A percentile compares a stretch with the other conserved stretches of the same genome.
These are phyloP conservation scores for Gulo gulo DNA, from an alignment of 2,113 vertebrate genomes.

Conservation along the genomic window DNA sequence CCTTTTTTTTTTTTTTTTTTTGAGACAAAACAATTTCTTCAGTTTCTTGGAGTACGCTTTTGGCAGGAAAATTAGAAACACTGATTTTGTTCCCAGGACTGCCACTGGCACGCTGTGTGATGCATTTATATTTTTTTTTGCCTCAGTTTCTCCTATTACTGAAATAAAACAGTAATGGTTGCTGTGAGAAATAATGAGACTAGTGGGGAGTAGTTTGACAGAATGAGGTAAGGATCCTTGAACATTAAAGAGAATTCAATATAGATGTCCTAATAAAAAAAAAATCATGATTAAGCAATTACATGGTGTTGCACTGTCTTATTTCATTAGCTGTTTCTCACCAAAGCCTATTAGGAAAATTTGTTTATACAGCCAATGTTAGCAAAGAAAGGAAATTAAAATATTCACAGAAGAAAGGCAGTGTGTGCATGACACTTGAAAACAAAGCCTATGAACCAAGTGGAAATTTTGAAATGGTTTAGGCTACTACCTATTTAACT, in stretches of 20 bases:
- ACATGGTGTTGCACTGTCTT: not conserved
- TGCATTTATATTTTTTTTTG: not conserved
- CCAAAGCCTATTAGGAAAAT: not conserved
- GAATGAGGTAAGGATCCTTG: not conserved
- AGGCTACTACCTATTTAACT: not conserved
- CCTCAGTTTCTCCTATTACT: slow-evolving; percentile 33
- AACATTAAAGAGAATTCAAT: slow-evolving; percentile 42
- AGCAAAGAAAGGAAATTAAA: not conserved
- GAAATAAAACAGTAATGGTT: not conserved
- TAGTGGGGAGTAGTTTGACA: not conserved
- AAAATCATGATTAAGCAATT: slow-evolving; percentile 1
- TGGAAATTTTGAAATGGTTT: not conserved
- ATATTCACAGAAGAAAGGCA: not conserved
- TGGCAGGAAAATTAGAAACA: not conserved
- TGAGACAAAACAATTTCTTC: not conserved
- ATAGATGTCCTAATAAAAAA: not conserved
- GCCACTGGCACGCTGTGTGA: not conserved
- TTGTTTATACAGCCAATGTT: not conserved
- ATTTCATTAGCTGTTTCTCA: slow-evolving; percentile 1
- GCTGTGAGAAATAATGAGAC: not conserved
- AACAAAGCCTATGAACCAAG: not conserved
- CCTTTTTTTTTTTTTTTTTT: not conserved
- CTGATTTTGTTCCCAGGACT: not conserved
- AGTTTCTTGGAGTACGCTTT: not conserved
- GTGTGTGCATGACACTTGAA: not conserved